Evolutionary conservation across 2,888 invertebrate species (phyloP).

Genomic region (Eulithis testata): DNA sequence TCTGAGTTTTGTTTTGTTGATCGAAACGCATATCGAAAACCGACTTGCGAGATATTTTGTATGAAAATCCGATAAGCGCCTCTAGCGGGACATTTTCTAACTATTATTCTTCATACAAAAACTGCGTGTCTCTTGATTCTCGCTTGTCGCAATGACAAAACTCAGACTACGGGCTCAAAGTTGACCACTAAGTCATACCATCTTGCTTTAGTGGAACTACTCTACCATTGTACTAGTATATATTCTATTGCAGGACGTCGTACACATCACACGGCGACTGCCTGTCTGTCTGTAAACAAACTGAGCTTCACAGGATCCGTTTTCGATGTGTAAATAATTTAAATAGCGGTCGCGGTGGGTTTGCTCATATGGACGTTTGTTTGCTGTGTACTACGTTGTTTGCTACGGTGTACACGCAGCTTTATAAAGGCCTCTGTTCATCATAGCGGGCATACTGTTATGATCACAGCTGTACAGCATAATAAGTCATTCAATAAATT

Average conservation of each 20-base stretch:
- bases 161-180: too few species aligned
- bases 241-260: conserved; percentile 22
- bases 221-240: neutral
- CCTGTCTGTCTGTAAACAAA: conserved; percentile 41
- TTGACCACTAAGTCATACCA: too few species aligned
- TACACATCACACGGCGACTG: conserved; percentile 38
- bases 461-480: neutral
- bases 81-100: too few species aligned
- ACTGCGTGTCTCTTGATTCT: too few species aligned
- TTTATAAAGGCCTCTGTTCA: neutral
- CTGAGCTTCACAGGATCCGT: conserved; percentile 37
- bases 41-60: too few species aligned
- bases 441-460: too few species aligned
- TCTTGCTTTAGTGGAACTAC: neutral
- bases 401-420: conserved; percentile 13
- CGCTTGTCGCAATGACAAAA: too few species aligned
- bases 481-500: too few species aligned
- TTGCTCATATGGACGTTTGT: conserved; percentile 21
- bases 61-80: too few species aligned
- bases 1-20: too few species aligned
- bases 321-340: conserved; percentile 37
- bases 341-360: conserved; percentile 27
- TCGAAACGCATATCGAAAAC: too few species aligned
- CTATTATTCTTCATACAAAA: too few species aligned
- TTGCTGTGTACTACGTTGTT: conserved; percentile 22